These are phyloP conservation scores for Rhynchonycteris naso DNA, from an alignment of 2,797 vertebrate species.

Conservation along the genomic window DNA sequence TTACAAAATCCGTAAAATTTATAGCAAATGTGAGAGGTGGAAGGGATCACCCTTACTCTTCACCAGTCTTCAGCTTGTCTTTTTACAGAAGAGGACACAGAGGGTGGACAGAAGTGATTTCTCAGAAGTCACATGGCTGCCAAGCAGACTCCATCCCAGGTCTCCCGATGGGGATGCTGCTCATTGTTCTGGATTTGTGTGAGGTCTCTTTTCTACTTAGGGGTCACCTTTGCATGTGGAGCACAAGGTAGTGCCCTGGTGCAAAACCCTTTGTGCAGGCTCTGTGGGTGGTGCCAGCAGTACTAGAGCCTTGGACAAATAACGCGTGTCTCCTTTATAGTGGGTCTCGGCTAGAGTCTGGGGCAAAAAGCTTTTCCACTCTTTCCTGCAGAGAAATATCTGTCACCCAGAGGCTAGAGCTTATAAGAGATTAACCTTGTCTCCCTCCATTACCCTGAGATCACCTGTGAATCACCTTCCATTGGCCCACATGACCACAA, in stretches of 20 bases:
- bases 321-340: fast-evolving
- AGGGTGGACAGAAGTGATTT: not conserved
- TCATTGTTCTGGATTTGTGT: not conserved
- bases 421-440: not conserved
- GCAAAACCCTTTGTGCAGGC: not conserved
- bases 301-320: not conserved
- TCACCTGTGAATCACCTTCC: not conserved
- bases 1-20: not conserved
- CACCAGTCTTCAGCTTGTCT: not conserved
- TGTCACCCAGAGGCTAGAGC: not conserved
- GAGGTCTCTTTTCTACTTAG: not conserved
- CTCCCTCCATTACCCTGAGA: not conserved
- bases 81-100: not conserved
- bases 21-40: not conserved
- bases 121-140: not conserved
- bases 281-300: not conserved
- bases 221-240: fast-evolving
- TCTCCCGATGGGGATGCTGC: not conserved
- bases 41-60: not conserved
- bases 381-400: not conserved
- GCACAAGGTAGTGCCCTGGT: not conserved
- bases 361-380: not conserved
- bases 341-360: not conserved
- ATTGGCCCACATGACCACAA: not conserved
- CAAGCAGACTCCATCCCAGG: not conserved